Evolutionary conservation across 2,888 invertebrate genomes (phyloP), one percentile per base, ranked within the genome.

Genomic region (Cryptocephalus moraei): DNA sequence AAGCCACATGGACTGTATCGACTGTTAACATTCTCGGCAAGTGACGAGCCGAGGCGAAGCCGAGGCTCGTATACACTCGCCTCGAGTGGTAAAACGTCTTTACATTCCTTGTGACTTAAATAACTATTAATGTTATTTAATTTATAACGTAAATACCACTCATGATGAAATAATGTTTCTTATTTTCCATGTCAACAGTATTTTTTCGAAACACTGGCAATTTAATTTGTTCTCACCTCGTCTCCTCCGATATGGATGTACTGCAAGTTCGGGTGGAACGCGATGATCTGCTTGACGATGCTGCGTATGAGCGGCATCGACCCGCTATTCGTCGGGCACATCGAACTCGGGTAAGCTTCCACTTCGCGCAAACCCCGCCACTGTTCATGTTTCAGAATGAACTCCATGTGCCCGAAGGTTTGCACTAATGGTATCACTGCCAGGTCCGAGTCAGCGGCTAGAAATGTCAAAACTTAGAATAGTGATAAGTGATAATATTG

Each of bases 341-440:
- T 76, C 49, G 85, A 87, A 62, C 82, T 81, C 0, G 85, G 82
- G 56, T 80, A 82, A 1, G 66, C 69, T 44, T 74, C 75, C 1
- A 78, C 76, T 70, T 90, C 90, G 8, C 88, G 71, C 9, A 89
- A 66, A 10, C 73, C 69, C 13, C 73, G 65, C 73, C 81, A 87
- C 54, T 79, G 73, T 9, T 79, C 77, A 54, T 86, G 82, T 63
- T 90, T 90, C 45, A 90, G 69, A 0, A 86, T 81, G 72, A 82
- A 90, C 74, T 91, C 91, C 74, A 91, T 76, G 68, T 91, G 91
- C 0, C 91, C 91, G 62, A 91, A 86, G 0, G 89, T 87, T 72
- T 91, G 91, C 39, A 91, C 77, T 12, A 91, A 72, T 31, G 91
- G 91, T 55, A 90, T 81, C 39, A 86, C 79, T 51, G 78, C 77